These are phyloP conservation scores for Aurelia coerulea DNA, from an alignment of 30 jellyfish, hydroid and myxozoan species.

Conservation along the genomic window DNA sequence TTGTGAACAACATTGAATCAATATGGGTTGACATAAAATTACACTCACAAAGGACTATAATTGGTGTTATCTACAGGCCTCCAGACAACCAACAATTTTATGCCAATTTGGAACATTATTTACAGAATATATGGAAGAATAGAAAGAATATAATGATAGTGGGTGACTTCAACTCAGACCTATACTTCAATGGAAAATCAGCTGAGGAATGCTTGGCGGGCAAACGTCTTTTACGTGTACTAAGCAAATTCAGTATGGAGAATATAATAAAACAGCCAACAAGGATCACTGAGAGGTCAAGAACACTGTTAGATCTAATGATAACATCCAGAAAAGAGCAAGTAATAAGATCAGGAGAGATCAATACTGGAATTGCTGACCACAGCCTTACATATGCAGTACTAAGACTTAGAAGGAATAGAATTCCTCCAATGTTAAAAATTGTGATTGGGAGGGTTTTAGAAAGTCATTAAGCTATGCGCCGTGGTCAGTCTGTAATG, in stretches of 20 bases:
- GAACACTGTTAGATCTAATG: slow-evolving; percentile 25
- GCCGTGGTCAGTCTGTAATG: slow-evolving; percentile 49
- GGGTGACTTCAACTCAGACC: neutral
- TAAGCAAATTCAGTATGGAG: slow-evolving; percentile 28
- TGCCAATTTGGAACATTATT: slow-evolving; percentile 32
- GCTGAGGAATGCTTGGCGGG: slow-evolving; percentile 19
- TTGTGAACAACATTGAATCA: slow-evolving; percentile 41
- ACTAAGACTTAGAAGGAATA: slow-evolving; percentile 20
- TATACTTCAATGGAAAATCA: neutral
- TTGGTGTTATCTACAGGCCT: slow-evolving; percentile 36
- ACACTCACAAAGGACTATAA: slow-evolving; percentile 29
- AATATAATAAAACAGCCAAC: slow-evolving; percentile 40
- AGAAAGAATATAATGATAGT: neutral
- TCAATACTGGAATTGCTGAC: slow-evolving; percentile 43
- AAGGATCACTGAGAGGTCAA: slow-evolving; percentile 33
- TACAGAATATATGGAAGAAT: slow-evolving; percentile 20
- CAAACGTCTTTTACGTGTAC: slow-evolving; percentile 4
- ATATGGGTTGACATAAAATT: neutral
- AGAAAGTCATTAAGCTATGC: slow-evolving; percentile 18
- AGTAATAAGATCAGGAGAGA: slow-evolving; percentile 47
- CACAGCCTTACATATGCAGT: slow-evolving; percentile 42
- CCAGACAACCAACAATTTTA: slow-evolving; percentile 19
- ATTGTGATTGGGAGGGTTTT: slow-evolving; percentile 16
- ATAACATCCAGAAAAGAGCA: slow-evolving; percentile 23
- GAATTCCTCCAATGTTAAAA: slow-evolving; percentile 10